Percentiles rank a stretch among this genome's conserved stretches.
phyloP scores from a whole-genome alignment of 2,113 vertebrate genomes.

The Apodemus speciosus region DNA sequence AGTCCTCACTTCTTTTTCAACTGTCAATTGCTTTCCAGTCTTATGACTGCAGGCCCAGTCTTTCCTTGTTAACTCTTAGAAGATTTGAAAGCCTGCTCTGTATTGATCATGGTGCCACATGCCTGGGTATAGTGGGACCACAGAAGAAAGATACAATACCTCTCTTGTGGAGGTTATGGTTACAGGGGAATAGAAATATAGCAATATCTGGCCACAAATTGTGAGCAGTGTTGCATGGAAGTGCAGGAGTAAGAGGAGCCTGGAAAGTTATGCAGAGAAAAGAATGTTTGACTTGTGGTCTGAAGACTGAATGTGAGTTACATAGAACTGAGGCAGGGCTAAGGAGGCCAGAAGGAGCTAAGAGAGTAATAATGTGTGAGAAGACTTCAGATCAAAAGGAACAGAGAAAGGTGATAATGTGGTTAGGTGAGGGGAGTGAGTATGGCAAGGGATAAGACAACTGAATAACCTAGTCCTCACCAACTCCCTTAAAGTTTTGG shows the following conservation, averaged over 20 bases:
- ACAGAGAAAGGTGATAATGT: not conserved
- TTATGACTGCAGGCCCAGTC: not conserved
- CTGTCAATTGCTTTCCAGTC: conserved; percentile 2
- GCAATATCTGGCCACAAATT: not conserved
- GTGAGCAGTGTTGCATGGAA: fast-evolving
- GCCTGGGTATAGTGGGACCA: not conserved
- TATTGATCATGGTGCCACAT: not conserved
- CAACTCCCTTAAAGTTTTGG: not conserved
- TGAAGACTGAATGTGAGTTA: not conserved
- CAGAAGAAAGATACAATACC: not conserved
- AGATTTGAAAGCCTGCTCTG: not conserved
- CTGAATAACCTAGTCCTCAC: not conserved
- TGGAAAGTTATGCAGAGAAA: conserved; percentile 7
- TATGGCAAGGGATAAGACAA: not conserved
- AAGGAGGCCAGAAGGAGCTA: not conserved
- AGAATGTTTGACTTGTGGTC: not conserved
- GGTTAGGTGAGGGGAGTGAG: not conserved
- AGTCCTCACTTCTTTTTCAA: not conserved
- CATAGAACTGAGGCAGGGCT: not conserved
- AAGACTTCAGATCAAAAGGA: not conserved
- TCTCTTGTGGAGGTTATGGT: not conserved
- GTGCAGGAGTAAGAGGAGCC: not conserved
- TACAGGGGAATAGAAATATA: not conserved
- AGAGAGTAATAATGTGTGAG: not conserved
- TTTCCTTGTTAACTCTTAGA: not conserved